Evolutionary conservation across 2,113 vertebrate genomes (phyloP).

Genomic region (Bufo bufo): DNA sequence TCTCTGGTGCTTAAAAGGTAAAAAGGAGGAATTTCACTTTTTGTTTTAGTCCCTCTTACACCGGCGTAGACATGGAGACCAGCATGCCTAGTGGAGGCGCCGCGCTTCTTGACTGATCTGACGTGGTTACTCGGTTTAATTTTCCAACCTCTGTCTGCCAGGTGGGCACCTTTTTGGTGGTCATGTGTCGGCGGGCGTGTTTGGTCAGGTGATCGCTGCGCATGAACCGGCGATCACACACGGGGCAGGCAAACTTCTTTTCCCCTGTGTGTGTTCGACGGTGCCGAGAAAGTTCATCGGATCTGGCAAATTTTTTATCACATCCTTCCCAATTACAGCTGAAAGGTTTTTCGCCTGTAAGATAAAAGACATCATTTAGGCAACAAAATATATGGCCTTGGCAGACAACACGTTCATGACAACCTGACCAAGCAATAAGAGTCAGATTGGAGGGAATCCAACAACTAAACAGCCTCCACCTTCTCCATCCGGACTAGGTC

Average conservation of each 20-base stretch:
- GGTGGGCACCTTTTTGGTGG: slow-evolving; percentile 80
- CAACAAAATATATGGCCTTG: background rate
- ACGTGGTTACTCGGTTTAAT: slow-evolving; percentile 69
- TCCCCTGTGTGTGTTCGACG: slow-evolving; percentile 95
- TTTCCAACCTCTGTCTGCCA: slow-evolving; percentile 84
- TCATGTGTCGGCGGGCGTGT: slow-evolving; percentile 89
- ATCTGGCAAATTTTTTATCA: slow-evolving; percentile 94
- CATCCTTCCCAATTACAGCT: slow-evolving; percentile 95
- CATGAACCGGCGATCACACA: slow-evolving; percentile 96
- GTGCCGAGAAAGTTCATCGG: slow-evolving; percentile 94
- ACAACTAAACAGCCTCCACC: background rate
- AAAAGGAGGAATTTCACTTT: background rate
- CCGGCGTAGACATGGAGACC: slow-evolving; percentile 65
- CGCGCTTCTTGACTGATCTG: slow-evolving; percentile 67
- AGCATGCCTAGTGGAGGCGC: slow-evolving; percentile 70
- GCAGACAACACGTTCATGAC: background rate
- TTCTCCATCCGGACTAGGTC: background rate
- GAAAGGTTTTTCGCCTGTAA: slow-evolving; percentile 94
- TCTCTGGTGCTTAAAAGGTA: slow-evolving; percentile 16
- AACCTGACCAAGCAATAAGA: background rate
- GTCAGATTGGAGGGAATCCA: background rate
- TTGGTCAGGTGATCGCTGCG: slow-evolving; percentile 97
- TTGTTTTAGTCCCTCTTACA: slow-evolving; percentile 28
- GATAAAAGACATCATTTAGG: background rate
- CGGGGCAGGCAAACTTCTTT: slow-evolving; percentile 91